phyloP scores from a whole-genome alignment of 2,888 invertebrate genomes.

The Stenolophus ochropezus region DNA sequence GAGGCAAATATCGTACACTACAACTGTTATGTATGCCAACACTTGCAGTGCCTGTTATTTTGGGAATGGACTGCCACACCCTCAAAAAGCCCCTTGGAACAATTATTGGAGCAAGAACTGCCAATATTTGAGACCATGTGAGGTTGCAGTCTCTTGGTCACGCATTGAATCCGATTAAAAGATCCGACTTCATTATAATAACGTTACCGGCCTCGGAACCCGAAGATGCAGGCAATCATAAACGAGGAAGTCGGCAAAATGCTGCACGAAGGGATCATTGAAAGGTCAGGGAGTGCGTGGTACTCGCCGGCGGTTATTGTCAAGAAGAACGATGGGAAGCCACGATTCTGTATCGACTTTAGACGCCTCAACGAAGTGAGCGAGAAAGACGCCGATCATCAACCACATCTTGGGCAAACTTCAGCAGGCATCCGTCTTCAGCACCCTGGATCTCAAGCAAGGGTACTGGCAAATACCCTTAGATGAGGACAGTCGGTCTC shows the following conservation, averaged over 20 bases:
- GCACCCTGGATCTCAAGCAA: constrained; percentile 64
- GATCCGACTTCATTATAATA: neutral
- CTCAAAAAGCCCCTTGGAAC: no score
- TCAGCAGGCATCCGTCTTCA: constrained; percentile 63
- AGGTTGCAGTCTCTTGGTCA: no score
- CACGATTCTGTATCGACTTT: constrained; percentile 60
- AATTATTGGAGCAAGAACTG: no score
- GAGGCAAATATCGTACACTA: no score
- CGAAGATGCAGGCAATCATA: constrained; percentile 19
- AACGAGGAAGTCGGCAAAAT: constrained; percentile 46
- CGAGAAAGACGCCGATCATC: constrained; percentile 64
- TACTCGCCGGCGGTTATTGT: constrained; percentile 60
- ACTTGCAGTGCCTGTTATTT: no score
- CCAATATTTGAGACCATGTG: no score
- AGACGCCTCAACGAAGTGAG: constrained; percentile 63
- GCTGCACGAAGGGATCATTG: constrained; percentile 61
- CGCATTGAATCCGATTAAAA: no score
- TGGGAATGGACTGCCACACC: no score
- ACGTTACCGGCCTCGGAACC: constrained; percentile 1
- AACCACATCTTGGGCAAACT: constrained; percentile 65
- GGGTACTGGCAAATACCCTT: constrained; percentile 66
- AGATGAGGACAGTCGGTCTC: constrained; percentile 44
- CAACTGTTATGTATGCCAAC: no score
- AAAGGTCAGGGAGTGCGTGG: constrained; percentile 62
- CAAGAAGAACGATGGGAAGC: constrained; percentile 55